Evolutionary conservation across 2,888 invertebrate genomes (phyloP).

Genomic region (Eledona agricola): DNA sequence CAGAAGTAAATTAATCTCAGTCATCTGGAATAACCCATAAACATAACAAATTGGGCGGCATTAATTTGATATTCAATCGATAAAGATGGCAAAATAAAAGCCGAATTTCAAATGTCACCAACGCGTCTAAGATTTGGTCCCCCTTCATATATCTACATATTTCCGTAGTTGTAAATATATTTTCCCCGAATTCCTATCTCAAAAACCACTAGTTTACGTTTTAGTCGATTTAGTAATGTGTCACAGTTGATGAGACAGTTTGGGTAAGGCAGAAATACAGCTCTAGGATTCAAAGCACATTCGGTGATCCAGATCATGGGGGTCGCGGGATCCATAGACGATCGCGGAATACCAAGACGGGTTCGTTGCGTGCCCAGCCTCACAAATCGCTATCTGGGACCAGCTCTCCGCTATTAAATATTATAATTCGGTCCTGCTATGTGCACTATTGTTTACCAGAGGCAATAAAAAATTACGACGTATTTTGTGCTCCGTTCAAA

Average conservation of each 20-base stretch:
- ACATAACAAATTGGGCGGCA: conserved; percentile 4
- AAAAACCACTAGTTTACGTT: no score
- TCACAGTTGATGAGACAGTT: no score
- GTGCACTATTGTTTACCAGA: conserved; percentile 54
- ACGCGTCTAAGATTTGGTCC: no score
- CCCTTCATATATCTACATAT: no score
- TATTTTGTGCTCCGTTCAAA: conserved; percentile 45
- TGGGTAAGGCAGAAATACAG: conserved; percentile 15
- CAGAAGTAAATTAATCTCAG: conserved; percentile 3
- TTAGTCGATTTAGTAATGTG: no score
- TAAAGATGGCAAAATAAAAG: no score
- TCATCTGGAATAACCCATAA: conserved; percentile 3
- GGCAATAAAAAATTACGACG: conserved; percentile 49
- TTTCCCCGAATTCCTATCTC: no score
- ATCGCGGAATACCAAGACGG: conserved; percentile 47
- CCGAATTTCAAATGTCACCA: no score
- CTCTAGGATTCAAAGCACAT: conserved; percentile 30
- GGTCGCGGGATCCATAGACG: conserved; percentile 46
- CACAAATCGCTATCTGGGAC: conserved; percentile 47
- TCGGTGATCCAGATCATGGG: conserved; percentile 46
- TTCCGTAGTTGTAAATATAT: no score
- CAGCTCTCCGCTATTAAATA: conserved; percentile 53
- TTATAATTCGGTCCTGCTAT: conserved; percentile 55
- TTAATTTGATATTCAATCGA: no score
- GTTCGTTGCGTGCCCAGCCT: conserved; percentile 49